Conservation (phyloP, 2,113 vertebrate genomes). For the Varanus salvator region DNA sequence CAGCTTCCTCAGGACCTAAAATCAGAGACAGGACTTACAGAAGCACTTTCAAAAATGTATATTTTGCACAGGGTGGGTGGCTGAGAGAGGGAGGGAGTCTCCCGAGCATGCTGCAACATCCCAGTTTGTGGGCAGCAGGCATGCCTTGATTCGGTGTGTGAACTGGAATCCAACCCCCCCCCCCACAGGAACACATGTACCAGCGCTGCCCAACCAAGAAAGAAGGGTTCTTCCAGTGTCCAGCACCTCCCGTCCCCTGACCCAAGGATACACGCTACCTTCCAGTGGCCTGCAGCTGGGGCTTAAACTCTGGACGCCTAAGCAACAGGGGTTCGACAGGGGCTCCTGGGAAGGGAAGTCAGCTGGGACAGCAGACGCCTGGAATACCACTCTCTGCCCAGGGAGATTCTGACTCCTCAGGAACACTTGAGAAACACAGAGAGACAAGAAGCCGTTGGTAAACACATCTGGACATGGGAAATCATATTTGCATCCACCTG, state of each 20-base stretch:
- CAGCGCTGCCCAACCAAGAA: accelerated
- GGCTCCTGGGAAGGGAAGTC: conserved; percentile 63
- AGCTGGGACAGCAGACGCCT: background rate
- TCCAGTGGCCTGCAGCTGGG: conserved; percentile 55
- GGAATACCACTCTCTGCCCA: conserved; percentile 40
- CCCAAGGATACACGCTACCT: conserved; percentile 40
- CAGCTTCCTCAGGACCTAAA: conserved; percentile 50
- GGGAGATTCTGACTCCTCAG: conserved; percentile 63
- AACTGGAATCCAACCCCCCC: background rate
- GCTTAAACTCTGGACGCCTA: conserved; percentile 57
- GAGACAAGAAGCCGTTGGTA: conserved; percentile 46
- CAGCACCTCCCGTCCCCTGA: background rate
- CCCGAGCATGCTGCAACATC: accelerated
- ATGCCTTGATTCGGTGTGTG: background rate
- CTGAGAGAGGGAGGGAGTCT: background rate
- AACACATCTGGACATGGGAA: background rate
- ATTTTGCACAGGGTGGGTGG: too few species aligned
- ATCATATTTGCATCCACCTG: background rate
- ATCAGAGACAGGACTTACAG: conserved; percentile 13
- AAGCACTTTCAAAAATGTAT: too few species aligned
- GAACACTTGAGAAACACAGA: conserved; percentile 53
- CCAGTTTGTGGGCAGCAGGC: background rate
- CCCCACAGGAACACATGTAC: too few species aligned
- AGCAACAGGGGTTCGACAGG: conserved; percentile 64
- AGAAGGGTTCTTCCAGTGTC: background rate